Percentiles rank a stretch among this genome's conserved stretches.
Evolutionary conservation across 2,113 vertebrate species (phyloP).

Genomic region (Indicator indicator): DNA sequence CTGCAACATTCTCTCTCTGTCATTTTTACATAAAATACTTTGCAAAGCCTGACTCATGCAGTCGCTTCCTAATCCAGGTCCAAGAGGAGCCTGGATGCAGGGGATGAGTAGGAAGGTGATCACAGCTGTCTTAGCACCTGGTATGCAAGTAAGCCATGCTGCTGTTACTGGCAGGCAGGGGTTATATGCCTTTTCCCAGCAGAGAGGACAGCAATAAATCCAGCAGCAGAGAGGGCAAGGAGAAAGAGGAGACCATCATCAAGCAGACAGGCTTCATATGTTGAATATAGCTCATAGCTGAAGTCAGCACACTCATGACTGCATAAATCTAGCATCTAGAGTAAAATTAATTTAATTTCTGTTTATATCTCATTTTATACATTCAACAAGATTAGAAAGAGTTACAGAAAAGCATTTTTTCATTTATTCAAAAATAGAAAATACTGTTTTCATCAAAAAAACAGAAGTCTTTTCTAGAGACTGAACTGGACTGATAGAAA

Average conservation of each 20-base stretch:
- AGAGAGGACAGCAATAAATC: not conserved
- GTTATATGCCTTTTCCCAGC: not conserved
- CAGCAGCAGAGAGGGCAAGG: not conserved
- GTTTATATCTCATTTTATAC: not conserved
- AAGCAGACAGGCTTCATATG: rapidly evolving
- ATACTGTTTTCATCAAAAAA: not conserved
- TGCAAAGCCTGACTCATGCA: not conserved
- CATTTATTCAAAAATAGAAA: not conserved
- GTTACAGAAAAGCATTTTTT: not conserved
- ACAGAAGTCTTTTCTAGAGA: not conserved
- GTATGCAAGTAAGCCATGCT: not conserved
- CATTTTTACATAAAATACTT: not conserved
- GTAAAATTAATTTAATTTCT: not conserved
- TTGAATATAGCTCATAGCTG: not conserved
- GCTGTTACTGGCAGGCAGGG: not conserved
- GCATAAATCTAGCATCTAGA: not conserved
- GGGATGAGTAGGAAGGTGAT: not conserved
- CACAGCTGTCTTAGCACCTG: not conserved
- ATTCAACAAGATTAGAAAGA: not conserved
- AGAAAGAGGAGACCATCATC: not conserved
- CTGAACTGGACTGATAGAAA: not conserved
- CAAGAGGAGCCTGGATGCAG: not conserved
- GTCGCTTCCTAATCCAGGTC: not conserved
- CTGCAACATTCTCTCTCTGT: not conserved
- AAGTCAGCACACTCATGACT: not conserved